These are phyloP conservation scores for Prochilodus magdalenae DNA, from an alignment of 2,113 vertebrate species.

Conservation along the genomic window DNA sequence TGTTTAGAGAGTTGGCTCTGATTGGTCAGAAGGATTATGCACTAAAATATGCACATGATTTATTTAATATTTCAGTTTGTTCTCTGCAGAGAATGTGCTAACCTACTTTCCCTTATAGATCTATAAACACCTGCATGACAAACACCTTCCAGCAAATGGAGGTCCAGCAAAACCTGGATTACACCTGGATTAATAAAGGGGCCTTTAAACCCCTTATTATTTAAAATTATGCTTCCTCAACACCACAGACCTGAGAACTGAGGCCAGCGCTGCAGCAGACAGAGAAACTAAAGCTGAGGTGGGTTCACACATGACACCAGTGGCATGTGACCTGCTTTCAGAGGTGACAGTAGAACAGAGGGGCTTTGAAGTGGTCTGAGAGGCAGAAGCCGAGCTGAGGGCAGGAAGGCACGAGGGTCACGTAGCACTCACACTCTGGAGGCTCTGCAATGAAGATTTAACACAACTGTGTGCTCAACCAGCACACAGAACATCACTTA, in stretches of 20 bases:
- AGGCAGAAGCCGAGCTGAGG: not conserved
- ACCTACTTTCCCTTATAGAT: too few relatives aligned
- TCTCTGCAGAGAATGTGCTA: too few relatives aligned
- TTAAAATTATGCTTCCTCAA: too few relatives aligned
- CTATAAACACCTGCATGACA: too few relatives aligned
- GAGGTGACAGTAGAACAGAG: slow-evolving; percentile 4
- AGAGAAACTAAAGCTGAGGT: not conserved
- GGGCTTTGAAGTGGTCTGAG: not conserved
- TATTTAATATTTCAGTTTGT: too few relatives aligned
- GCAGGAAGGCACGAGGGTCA: slow-evolving; percentile 17
- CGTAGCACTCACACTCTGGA: slow-evolving; percentile 25
- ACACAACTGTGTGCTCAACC: not conserved
- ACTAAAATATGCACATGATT: too few relatives aligned
- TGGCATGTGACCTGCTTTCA: slow-evolving; percentile 24
- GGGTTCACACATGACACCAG: slow-evolving; percentile 2
- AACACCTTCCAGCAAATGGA: too few relatives aligned
- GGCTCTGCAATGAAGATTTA: slow-evolving; percentile 27
- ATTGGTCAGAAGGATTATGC: too few relatives aligned
- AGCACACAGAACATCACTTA: not conserved
- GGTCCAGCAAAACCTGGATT: too few relatives aligned
- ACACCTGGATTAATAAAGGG: too few relatives aligned
- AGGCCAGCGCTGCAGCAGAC: slow-evolving; percentile 17
- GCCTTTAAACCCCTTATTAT: too few relatives aligned
- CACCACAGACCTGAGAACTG: not conserved
- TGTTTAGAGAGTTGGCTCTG: too few relatives aligned